phyloP scores from a whole-genome alignment of 1,140 invertebrate species.

The Psilanteris sp. region DNA sequence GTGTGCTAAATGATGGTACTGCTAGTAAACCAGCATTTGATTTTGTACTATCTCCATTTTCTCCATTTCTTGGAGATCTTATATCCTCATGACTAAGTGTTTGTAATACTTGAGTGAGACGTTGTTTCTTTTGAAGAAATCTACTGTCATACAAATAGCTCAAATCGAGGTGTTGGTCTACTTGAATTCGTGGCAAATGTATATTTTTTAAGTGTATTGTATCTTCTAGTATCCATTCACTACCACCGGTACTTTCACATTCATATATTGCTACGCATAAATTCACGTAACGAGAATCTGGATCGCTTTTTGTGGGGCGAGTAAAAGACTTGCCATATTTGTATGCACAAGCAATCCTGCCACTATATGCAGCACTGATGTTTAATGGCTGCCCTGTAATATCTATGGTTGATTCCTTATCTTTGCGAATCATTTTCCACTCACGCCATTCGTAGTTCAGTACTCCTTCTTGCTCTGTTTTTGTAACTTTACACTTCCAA shows the following conservation, averaged over 20 bases:
- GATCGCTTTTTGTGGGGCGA: slow-evolving; percentile 86
- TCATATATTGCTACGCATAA: slow-evolving; percentile 98
- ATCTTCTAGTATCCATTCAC: slow-evolving; percentile 99
- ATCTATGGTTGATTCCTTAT: slow-evolving; percentile 91
- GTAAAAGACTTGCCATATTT: slow-evolving; percentile 94
- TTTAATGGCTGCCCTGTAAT: slow-evolving; percentile 93
- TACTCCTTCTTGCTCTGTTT: slow-evolving; percentile 80
- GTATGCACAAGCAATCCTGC: slow-evolving; percentile 97
- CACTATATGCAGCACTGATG: slow-evolving; percentile 98
- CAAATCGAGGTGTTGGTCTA: slow-evolving; percentile 90
- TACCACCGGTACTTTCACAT: slow-evolving; percentile 98
- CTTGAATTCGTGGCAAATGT: slow-evolving; percentile 88
- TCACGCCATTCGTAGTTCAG: slow-evolving; percentile 90
- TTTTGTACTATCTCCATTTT: slow-evolving; percentile 72
- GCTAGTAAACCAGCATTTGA: slow-evolving; percentile 83
- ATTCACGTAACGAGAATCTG: slow-evolving; percentile 93
- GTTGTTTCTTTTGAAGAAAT: slow-evolving; percentile 89
- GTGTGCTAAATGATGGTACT: slow-evolving; percentile 94
- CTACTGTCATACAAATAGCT: slow-evolving; percentile 90
- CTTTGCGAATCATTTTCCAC: slow-evolving; percentile 93
- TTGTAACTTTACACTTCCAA: slow-evolving; percentile 87
- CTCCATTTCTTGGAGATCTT: slow-evolving; percentile 75
- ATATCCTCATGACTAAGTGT: slow-evolving; percentile 82
- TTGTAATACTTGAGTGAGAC: slow-evolving; percentile 84
- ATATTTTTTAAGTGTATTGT: slow-evolving; percentile 95